phyloP scores from a whole-genome alignment of 2,113 vertebrate species.

The Ophiodon elongatus region DNA sequence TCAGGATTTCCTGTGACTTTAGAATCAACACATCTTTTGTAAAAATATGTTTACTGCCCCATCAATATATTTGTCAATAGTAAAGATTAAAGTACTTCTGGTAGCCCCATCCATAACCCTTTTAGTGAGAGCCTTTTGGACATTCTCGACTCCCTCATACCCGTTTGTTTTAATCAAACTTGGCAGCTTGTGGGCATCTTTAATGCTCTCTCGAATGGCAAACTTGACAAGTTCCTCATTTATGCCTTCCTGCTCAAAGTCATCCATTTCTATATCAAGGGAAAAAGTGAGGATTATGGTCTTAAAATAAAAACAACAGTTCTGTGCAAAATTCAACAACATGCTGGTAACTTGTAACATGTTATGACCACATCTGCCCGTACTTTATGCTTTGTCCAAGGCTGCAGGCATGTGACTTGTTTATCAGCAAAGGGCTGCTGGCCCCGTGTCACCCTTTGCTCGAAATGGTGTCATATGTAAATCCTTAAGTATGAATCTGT shows the following conservation, averaged over 20 bases:
- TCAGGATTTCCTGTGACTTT: background rate
- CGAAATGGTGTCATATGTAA: background rate
- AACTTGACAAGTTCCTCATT: conserved; percentile 86
- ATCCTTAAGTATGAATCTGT: background rate
- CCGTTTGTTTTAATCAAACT: conserved; percentile 71
- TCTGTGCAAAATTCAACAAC: background rate
- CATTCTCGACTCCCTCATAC: conserved; percentile 66
- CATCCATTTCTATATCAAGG: conserved; percentile 80
- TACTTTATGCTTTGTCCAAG: background rate
- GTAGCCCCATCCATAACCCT: background rate
- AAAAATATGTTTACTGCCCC: background rate
- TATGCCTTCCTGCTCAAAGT: conserved; percentile 73
- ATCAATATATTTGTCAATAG: background rate
- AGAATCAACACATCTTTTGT: background rate
- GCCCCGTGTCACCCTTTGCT: background rate
- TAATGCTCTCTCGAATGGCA: conserved; percentile 87
- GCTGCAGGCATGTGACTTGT: conserved; percentile 2
- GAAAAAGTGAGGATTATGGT: background rate
- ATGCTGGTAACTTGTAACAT: background rate
- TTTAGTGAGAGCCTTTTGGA: background rate
- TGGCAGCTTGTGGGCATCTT: conserved; percentile 79
- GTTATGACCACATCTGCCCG: background rate
- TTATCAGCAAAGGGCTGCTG: background rate
- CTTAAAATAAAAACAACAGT: background rate
- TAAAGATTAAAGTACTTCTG: background rate